A percentile compares a stretch with the other conserved stretches of the same genome.
These are phyloP conservation scores for Sebastes glaucus DNA, from an alignment of 2,797 vertebrate genomes.

Conservation along the genomic window DNA sequence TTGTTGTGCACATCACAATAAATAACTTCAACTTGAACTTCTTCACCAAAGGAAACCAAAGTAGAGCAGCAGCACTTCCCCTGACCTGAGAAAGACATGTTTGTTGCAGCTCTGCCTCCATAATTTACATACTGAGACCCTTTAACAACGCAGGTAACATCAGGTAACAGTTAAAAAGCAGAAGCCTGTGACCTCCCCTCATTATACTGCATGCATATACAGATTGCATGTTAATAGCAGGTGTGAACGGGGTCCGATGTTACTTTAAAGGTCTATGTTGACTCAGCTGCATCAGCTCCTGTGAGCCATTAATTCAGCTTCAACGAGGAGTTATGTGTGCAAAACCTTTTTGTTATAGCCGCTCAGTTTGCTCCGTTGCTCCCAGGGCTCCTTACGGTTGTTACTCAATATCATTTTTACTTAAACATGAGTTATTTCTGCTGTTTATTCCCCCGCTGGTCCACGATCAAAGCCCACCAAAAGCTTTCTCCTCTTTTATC, in stretches of 20 bases:
- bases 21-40: background rate
- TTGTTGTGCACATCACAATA: background rate
- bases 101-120: background rate
- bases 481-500: conserved; percentile 35
- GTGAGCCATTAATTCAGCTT: background rate
- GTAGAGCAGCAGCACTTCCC: background rate
- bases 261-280: background rate
- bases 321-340: background rate
- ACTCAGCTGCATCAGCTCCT: background rate
- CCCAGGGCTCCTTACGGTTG: background rate
- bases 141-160: background rate
- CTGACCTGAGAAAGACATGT: background rate
- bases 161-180: background rate
- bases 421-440: conserved; percentile 1
- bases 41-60: background rate
- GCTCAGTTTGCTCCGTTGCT: background rate
- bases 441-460: conserved; percentile 12
- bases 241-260: background rate
- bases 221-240: background rate
- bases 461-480: conserved; percentile 41
- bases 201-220: background rate
- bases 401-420: conserved; percentile 3
- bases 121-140: background rate
- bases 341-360: background rate
- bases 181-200: background rate